Base-by-base conservation (phyloP, 2,888 invertebrate species). In the Saturnia japonica region DNA sequence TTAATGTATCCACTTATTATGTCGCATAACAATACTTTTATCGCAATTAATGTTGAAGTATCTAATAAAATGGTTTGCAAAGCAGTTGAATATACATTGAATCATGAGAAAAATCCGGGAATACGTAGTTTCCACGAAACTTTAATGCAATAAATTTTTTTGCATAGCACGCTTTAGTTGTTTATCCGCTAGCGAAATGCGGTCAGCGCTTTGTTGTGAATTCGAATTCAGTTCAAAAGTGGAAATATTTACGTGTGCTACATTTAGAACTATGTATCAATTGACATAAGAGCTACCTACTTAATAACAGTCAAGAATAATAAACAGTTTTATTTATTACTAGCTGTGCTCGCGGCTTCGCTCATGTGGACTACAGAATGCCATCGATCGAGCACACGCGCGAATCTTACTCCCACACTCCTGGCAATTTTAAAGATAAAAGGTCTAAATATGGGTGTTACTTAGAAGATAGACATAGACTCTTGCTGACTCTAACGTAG, bases 151-250 rank as follows among this genome's bases (percentile, higher is more conserved):
- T 67, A 25, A 25, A 16, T 42, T 67, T 68, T 54, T 71, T 73
- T 73, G 34, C 64, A 47, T 45, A 66, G 66, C 28, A 40, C 60
- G 47, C 70, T 73, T 72, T 40, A 51, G 42, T 69, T 70, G 45
- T 73, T 70, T 73, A 74, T 68, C 62, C 64, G 68, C 70, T 28
- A 62, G 64, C 67, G 67, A 68, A 74, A 71, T 69, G 67, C 69
- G 67, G 69, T 70, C 69, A 70, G 68, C 69, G 64, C 74, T 74
- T 72, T 47, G 45, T 73, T 73, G 72, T 70, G 67, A 69, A 75
- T 14, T 42, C 34, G 7, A 70, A 42, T 43, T 70, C 40, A 64
- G 60, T 62, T 25, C 60, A 62, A 4, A 34, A 28, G 60, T 16
- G 9, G 64, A 64, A 34, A 64, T 6, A 64, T 64, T 64, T 64